Percentiles rank a stretch among this genome's conserved stretches.
phyloP scores from a whole-genome alignment of 92 coral and sea anemone genomes.

The Zoanthus sociatus region DNA sequence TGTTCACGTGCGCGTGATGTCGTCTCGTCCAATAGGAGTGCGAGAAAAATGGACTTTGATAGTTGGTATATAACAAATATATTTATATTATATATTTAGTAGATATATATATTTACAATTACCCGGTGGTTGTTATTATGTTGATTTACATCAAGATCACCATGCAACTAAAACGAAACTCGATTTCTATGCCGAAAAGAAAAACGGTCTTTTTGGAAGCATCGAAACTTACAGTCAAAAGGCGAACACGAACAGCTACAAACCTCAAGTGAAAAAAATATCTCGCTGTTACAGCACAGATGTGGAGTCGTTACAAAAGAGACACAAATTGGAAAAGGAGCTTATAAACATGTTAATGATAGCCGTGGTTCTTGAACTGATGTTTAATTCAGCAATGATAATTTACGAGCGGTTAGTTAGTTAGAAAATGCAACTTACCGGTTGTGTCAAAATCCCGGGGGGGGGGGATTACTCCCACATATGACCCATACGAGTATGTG shows the following conservation, averaged over 20 bases:
- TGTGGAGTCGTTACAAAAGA: slow-evolving; percentile 59
- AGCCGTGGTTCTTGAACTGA: slow-evolving; percentile 59
- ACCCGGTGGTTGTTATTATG: slow-evolving; percentile 70
- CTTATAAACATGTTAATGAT: slow-evolving; percentile 75
- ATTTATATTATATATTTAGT: no score
- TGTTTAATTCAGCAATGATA: no score
- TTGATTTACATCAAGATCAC: slow-evolving; percentile 69
- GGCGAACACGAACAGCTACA: neutral
- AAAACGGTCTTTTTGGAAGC: slow-evolving; percentile 9
- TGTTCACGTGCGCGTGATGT: no score
- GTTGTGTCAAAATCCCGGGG: no score
- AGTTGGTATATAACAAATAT: no score
- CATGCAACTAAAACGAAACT: slow-evolving; percentile 71
- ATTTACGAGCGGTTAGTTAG: no score
- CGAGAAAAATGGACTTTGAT: no score
- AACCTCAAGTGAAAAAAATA: slow-evolving; percentile 8
- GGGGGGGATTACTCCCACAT: no score
- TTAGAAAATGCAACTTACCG: no score
- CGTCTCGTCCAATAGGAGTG: no score
- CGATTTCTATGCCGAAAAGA: slow-evolving; percentile 46
- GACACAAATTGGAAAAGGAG: slow-evolving; percentile 76
- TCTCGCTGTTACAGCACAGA: slow-evolving; percentile 54
- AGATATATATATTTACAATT: no score
- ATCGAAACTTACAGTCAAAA: slow-evolving; percentile 41
- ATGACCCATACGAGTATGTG: no score